These are phyloP conservation scores for Dendrolimus kikuchii DNA, from an alignment of 1,140 invertebrate species.

Conservation along the genomic window DNA sequence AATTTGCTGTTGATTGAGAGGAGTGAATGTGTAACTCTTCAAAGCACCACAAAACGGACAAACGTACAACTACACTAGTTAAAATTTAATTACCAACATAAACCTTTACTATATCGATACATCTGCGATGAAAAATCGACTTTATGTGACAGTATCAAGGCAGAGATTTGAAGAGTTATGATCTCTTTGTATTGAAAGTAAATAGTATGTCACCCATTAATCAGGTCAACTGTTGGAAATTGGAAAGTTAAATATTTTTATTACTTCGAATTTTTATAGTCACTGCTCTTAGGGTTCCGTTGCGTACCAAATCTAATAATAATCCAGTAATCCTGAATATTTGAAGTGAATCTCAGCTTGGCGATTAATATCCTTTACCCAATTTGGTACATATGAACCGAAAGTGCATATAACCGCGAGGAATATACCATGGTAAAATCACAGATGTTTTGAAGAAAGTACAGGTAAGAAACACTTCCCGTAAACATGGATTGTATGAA, in stretches of 20 bases:
- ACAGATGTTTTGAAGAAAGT: too few relatives aligned
- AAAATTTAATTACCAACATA: neutral
- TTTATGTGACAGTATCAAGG: conserved; percentile 1
- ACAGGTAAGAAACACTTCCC: too few relatives aligned
- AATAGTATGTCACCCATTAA: conserved; percentile 10
- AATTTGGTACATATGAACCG: too few relatives aligned
- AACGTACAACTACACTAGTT: too few relatives aligned
- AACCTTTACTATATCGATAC: neutral
- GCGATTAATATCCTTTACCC: too few relatives aligned
- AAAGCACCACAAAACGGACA: too few relatives aligned
- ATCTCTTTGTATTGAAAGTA: conserved; percentile 1
- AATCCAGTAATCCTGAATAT: neutral
- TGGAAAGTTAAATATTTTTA: conserved; percentile 19
- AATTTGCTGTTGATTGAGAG: too few relatives aligned
- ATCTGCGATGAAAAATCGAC: neutral
- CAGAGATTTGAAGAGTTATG: neutral
- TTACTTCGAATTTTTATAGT: conserved; percentile 14
- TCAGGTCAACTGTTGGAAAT: conserved; percentile 20
- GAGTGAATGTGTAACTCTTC: too few relatives aligned
- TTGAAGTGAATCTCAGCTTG: neutral
- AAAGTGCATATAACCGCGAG: too few relatives aligned
- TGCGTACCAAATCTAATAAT: neutral
- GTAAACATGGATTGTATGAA: too few relatives aligned
- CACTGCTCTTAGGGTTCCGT: conserved; percentile 12
- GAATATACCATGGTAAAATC: too few relatives aligned